Percentiles rank a stretch among this genome's conserved stretches.
Evolutionary conservation across 2,113 vertebrate species (phyloP).

Genomic region (Myotis davidii): DNA sequence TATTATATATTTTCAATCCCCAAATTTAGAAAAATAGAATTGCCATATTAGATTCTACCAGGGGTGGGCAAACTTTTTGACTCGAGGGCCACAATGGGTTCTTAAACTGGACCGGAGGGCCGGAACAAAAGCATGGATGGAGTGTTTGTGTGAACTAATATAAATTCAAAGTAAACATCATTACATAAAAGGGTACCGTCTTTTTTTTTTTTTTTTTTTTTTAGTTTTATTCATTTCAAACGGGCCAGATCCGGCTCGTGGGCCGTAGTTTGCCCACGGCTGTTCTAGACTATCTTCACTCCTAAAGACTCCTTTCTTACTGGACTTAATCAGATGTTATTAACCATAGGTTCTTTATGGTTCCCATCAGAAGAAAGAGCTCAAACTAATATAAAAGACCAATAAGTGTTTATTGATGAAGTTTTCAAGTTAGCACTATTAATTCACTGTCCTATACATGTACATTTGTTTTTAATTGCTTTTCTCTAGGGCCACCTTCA

Average conservation of each 20-base stretch:
- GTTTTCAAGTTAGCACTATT: not conserved
- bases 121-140: too few species aligned
- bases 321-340: not conserved
- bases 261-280: too few species aligned
- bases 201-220: too few species aligned
- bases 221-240: too few species aligned
- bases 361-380: not conserved
- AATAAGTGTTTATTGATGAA: slow-evolving; percentile 3
- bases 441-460: slow-evolving; percentile 52
- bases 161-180: too few species aligned
- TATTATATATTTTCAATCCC: not conserved
- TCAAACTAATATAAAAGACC: not conserved
- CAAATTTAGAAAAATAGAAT: not conserved
- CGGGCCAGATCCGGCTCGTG: too few species aligned
- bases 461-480: slow-evolving; percentile 70
- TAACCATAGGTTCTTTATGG: not conserved
- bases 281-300: not conserved
- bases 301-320: not conserved
- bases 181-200: too few species aligned
- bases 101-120: too few species aligned
- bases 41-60: not conserved
- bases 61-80: too few species aligned
- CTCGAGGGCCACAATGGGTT: too few species aligned
- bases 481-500: slow-evolving; percentile 89
- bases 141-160: too few species aligned